A percentile compares a stretch with the other conserved stretches of the same genome.
Evolutionary conservation across 2,888 invertebrate species (phyloP).

Genomic region (Tortrix viridana): DNA sequence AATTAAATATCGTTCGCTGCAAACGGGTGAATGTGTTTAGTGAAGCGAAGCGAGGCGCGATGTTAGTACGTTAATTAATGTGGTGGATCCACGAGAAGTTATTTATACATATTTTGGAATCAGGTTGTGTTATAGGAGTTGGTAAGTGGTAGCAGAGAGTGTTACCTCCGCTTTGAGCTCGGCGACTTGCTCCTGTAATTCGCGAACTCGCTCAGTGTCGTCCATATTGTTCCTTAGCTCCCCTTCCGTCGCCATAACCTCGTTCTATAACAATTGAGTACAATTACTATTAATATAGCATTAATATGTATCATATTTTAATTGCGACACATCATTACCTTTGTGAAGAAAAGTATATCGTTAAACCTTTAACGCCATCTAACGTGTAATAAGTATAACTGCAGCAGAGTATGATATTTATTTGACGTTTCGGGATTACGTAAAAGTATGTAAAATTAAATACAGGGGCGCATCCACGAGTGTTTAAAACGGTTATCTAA

Average conservation of each 20-base stretch:
- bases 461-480: too few relatives aligned
- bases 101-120: neutral
- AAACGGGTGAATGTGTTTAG: slow-evolving; percentile 36
- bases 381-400: too few relatives aligned
- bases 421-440: too few relatives aligned
- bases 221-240: slow-evolving; percentile 94
- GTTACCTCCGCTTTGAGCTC: slow-evolving; percentile 96
- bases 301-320: too few relatives aligned
- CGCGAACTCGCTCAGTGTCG: slow-evolving; percentile 93
- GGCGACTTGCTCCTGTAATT: slow-evolving; percentile 95
- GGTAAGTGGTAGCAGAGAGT: neutral
- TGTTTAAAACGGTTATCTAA: too few relatives aligned
- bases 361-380: too few relatives aligned
- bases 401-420: too few relatives aligned
- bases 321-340: too few relatives aligned
- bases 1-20: slow-evolving; percentile 21
- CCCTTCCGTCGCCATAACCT: slow-evolving; percentile 96
- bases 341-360: too few relatives aligned
- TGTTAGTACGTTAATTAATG: slow-evolving; percentile 24
- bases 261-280: slow-evolving; percentile 86
- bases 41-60: slow-evolving; percentile 41
- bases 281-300: too few relatives aligned
- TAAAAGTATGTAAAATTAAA: too few relatives aligned
- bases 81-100: neutral
- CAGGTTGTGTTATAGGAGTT: neutral